Conservation (phyloP, 2,888 invertebrate species). For the Masnerella sp. region DNA sequence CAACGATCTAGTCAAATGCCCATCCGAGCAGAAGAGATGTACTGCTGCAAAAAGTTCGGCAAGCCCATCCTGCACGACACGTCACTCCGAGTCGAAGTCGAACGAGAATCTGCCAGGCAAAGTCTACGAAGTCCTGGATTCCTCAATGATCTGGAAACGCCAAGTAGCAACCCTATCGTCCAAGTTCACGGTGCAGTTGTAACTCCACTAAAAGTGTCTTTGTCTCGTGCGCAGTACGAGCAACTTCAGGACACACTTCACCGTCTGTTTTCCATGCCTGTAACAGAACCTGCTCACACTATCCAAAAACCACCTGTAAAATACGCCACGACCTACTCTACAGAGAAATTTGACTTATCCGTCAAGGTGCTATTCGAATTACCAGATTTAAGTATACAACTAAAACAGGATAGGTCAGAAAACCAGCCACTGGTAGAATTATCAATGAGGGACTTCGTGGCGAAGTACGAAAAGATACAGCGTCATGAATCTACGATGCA, state of each 20-base stretch:
- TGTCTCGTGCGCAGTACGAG: conserved; percentile 92
- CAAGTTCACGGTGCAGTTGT: conserved; percentile 85
- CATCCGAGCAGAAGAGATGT: conserved; percentile 83
- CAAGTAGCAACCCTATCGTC: conserved; percentile 67
- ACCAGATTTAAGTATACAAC: conserved; percentile 86
- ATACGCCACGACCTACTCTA: conserved; percentile 68
- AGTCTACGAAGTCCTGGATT: conserved; percentile 66
- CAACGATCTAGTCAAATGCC: conserved; percentile 70
- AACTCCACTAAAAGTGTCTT: conserved; percentile 89
- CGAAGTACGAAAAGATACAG: conserved; percentile 85
- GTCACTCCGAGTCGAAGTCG: conserved; percentile 85
- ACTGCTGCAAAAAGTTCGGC: conserved; percentile 86
- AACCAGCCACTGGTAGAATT: conserved; percentile 88
- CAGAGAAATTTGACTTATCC: conserved; percentile 72
- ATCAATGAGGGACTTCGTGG: conserved; percentile 89
- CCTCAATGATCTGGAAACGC: conserved; percentile 64
- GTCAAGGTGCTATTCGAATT: conserved; percentile 84
- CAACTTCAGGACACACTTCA: conserved; percentile 88
- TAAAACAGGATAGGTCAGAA: conserved; percentile 86
- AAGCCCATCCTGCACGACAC: conserved; percentile 94
- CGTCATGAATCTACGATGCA: conserved; percentile 86
- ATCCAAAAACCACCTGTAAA: conserved; percentile 69
- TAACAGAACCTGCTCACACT: conserved; percentile 71
- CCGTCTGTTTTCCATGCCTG: conserved; percentile 72
- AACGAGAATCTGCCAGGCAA: conserved; percentile 74